Conservation (phyloP, 1,140 invertebrate species). For the Heliconius congener region DNA sequence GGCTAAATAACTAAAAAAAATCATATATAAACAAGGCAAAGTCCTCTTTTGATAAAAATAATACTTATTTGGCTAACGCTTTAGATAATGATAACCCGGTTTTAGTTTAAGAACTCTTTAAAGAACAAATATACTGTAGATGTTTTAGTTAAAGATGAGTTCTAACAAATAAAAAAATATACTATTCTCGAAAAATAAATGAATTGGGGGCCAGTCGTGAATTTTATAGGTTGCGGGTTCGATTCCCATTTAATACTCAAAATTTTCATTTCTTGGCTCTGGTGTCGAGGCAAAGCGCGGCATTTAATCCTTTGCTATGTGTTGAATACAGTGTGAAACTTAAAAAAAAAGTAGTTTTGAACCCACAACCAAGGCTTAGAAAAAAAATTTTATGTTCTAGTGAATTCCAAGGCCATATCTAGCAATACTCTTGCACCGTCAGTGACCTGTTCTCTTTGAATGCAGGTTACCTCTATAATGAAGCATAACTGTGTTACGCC, state of each 20-base stretch:
- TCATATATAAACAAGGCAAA: background rate
- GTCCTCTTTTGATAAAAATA: slow-evolving; percentile 5
- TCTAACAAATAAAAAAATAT: background rate
- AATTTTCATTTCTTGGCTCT: too few relatives aligned
- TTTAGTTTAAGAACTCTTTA: background rate
- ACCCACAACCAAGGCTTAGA: too few relatives aligned
- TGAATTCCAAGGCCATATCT: background rate
- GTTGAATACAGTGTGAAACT: too few relatives aligned
- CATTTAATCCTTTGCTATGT: too few relatives aligned
- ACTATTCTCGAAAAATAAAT: too few relatives aligned
- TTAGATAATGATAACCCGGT: background rate
- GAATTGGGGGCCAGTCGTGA: too few relatives aligned
- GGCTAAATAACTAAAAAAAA: background rate
- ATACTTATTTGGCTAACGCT: background rate
- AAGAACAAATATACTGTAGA: background rate
- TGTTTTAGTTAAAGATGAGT: background rate
- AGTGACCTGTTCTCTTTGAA: slow-evolving; percentile 16
- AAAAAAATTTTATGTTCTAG: background rate
- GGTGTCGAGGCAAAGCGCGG: too few relatives aligned
- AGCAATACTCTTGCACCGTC: background rate
- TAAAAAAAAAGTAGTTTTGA: too few relatives aligned
- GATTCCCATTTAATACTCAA: too few relatives aligned
- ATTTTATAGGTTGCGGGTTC: too few relatives aligned
- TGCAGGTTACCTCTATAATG: slow-evolving; percentile 11
- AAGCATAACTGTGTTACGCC: background rate